A percentile compares a stretch with the other conserved stretches of the same genome.
These are phyloP conservation scores for Drosophila nigritarsus DNA, from an alignment of 2,888 invertebrate species.

Conservation along the genomic window DNA sequence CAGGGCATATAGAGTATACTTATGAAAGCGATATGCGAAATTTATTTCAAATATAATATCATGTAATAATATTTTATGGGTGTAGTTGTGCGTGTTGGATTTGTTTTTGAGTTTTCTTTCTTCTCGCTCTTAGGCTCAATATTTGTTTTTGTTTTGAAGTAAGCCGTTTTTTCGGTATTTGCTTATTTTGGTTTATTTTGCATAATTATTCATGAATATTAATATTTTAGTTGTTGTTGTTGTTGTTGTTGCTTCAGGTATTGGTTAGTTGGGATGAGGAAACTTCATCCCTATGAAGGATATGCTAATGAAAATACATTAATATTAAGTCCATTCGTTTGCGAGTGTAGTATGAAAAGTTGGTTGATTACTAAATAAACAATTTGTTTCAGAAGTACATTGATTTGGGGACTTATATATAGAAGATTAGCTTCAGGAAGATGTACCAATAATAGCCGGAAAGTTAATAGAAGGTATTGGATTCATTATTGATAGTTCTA, in stretches of 20 bases:
- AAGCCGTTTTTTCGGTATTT: constrained; percentile 56
- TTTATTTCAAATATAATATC: too few species aligned
- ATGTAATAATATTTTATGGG: neutral
- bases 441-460: neutral
- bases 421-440: neutral
- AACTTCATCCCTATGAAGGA: neutral
- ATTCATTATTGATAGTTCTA: neutral
- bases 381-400: neutral
- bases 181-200: constrained; percentile 49
- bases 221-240: constrained; percentile 16
- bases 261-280: neutral
- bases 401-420: neutral
- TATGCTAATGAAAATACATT: constrained; percentile 7
- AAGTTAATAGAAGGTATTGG: neutral
- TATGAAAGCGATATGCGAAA: neutral
- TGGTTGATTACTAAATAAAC: neutral
- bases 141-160: constrained; percentile 39
- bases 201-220: constrained; percentile 63
- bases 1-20: too few species aligned
- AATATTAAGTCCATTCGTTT: neutral
- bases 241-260: neutral
- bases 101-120: neutral
- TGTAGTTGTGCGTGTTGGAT: neutral
- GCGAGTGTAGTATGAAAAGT: neutral
- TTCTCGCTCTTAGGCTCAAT: neutral